phyloP scores from a whole-genome alignment of 2,113 vertebrate species.

The Beaufortia kweichowensis region DNA sequence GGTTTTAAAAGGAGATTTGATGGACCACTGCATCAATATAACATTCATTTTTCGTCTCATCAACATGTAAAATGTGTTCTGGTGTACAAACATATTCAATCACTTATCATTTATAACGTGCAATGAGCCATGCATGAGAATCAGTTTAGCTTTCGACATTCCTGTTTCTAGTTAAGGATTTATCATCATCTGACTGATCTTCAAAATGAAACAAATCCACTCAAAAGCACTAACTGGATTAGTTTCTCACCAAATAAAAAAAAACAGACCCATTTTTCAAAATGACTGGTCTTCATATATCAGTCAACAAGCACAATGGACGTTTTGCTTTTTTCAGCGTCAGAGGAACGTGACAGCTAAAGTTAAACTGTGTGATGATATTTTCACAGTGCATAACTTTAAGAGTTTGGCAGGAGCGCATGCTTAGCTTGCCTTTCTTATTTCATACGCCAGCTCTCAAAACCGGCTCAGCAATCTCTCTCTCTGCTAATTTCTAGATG shows the following conservation, averaged over 20 bases:
- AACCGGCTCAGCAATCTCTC: conserved; percentile 27
- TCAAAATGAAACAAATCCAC: conserved; percentile 9
- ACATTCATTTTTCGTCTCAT: neutral
- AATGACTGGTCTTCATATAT: neutral
- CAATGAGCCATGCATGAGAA: neutral
- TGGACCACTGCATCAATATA: neutral
- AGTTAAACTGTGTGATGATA: neutral
- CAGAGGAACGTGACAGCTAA: neutral
- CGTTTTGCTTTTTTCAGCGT: neutral
- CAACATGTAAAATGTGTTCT: neutral
- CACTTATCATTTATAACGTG: neutral
- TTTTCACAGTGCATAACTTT: conserved; percentile 4
- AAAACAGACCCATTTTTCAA: neutral
- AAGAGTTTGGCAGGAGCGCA: conserved; percentile 19
- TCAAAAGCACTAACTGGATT: neutral
- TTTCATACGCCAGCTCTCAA: conserved; percentile 29
- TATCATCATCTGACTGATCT: neutral
- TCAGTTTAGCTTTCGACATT: neutral
- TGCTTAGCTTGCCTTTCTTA: conserved; percentile 21
- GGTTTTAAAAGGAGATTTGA: too few species aligned
- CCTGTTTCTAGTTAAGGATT: neutral
- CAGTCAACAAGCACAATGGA: neutral
- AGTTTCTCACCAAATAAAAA: neutral
- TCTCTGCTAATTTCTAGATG: conserved; percentile 47
- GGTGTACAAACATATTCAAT: neutral